Base-by-base conservation (phyloP, 2,113 vertebrate species). In the Pseudorhombus dupliciocellatus region DNA sequence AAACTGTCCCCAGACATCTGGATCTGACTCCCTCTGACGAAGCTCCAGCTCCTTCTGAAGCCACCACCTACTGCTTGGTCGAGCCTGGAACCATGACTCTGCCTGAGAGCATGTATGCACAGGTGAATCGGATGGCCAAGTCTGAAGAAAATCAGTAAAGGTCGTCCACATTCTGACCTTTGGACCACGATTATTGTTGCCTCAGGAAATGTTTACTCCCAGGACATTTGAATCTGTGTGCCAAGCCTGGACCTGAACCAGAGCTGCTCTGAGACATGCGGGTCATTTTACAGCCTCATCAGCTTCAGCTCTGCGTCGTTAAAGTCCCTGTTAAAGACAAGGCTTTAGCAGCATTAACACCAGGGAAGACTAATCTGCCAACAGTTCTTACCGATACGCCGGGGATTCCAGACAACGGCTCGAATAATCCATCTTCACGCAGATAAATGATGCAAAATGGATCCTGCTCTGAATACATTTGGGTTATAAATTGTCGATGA, bases 361-460 rank as follows among this genome's bases (percentile, higher is more conserved):
- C 0, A 15, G 18, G 40, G 40, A 44, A 18, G 40, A 44, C 40
- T 18, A 44, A 44, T 44, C 14, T 44, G 15, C 40, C 62, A 56
- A 59, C 66, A 68, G 46, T 64, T 71, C 37, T 52, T 34, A 61
- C 0, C 44, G 16, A 77, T 65, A 37, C 40, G 42, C 76, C 24
- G 15, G 0, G 28, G 70, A 58, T 54, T 73, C 73, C 25, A 51
- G 53, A 59, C 40, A 44, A 44, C 15, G 40, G 2, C 53, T 60
- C 64, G 54, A 65, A 78, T 60, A 79, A 75, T 73, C 67, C 59
- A 66, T 66, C 56, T 69, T 57, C 54, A 75, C 69, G 79, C 14
- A 65, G 44, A 50, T 24, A 16, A 61, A 28, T 4, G 40, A 18
- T 44, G 15, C 40, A 18, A 5, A 44, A 44, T 44, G 40, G 21